Percentiles rank a stretch among this genome's conserved stretches.
These are phyloP conservation scores for Microplitis demolitor DNA, from an alignment of 1,140 invertebrate genomes.

Conservation along the genomic window DNA sequence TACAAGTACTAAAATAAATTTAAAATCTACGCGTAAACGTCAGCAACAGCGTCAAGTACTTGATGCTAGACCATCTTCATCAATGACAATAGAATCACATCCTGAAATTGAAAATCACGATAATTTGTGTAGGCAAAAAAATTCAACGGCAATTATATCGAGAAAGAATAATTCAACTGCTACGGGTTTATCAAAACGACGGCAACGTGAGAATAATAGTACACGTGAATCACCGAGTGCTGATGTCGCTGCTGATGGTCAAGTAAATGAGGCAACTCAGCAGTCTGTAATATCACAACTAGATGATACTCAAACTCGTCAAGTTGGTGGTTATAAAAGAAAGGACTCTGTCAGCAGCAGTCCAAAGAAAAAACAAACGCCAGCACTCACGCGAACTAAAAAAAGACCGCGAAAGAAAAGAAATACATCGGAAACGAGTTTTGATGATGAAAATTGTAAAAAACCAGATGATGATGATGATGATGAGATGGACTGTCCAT, in stretches of 20 bases:
- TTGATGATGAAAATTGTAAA: slow-evolving; percentile 50
- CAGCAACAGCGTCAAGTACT: slow-evolving; percentile 23
- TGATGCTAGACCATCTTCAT: slow-evolving; percentile 6
- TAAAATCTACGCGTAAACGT: slow-evolving; percentile 31
- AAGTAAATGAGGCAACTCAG: slow-evolving; percentile 1
- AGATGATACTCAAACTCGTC: not conserved
- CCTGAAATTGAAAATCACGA: slow-evolving; percentile 46
- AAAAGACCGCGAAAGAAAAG: slow-evolving; percentile 38
- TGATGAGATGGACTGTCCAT: slow-evolving; percentile 34
- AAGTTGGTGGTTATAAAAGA: slow-evolving; percentile 13
- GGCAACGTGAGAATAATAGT: not conserved
- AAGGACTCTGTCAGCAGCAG: slow-evolving; percentile 19
- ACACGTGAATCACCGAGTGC: not conserved
- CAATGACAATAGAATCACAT: slow-evolving; percentile 37
- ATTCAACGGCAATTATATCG: slow-evolving; percentile 32
- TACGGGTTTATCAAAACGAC: slow-evolving; percentile 29
- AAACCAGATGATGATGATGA: slow-evolving; percentile 37
- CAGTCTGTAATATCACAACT: not conserved
- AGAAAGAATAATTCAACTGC: slow-evolving; percentile 41
- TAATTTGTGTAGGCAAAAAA: slow-evolving; percentile 37
- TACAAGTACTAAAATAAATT: slow-evolving; percentile 22
- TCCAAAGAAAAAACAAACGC: slow-evolving; percentile 30
- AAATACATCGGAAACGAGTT: slow-evolving; percentile 36
- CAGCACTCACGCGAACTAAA: slow-evolving; percentile 19
- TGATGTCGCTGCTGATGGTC: not conserved